Conservation (phyloP, 2,113 vertebrate species). For the Cacatua alba region DNA sequence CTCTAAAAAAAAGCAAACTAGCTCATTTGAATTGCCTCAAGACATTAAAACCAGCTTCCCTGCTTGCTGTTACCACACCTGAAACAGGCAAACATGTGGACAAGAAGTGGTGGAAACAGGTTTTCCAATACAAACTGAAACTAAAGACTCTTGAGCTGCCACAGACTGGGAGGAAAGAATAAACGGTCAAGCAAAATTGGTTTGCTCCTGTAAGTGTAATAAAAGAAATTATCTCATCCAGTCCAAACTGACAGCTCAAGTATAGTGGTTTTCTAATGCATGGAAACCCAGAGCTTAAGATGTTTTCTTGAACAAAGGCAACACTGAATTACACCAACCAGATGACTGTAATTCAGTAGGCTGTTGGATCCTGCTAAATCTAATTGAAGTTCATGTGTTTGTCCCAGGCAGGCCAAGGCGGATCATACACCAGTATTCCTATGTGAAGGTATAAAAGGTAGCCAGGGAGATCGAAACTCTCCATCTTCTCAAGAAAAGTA, state of each 20-base stretch:
- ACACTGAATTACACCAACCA: neutral
- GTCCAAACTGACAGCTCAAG: neutral
- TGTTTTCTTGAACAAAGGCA: neutral
- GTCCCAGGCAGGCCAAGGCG: neutral
- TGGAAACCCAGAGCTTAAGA: neutral
- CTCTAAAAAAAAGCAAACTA: neutral
- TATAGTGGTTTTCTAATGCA: neutral
- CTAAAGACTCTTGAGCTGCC: neutral
- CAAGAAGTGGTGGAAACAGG: neutral
- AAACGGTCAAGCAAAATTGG: neutral
- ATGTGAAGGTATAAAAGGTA: neutral
- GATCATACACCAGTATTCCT: neutral
- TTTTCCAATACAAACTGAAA: neutral
- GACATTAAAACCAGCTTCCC: neutral
- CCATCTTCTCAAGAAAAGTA: neutral
- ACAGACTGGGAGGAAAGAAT: neutral
- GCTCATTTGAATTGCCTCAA: neutral
- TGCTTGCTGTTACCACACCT: neutral
- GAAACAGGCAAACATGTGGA: neutral
- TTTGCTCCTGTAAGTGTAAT: neutral
- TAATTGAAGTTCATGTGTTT: neutral
- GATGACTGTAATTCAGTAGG: neutral
- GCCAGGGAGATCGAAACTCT: neutral
- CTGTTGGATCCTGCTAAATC: neutral
- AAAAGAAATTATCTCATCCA: neutral